phyloP scores from a whole-genome alignment of 2,888 invertebrate genomes.

The Sarcophaga carnaria region DNA sequence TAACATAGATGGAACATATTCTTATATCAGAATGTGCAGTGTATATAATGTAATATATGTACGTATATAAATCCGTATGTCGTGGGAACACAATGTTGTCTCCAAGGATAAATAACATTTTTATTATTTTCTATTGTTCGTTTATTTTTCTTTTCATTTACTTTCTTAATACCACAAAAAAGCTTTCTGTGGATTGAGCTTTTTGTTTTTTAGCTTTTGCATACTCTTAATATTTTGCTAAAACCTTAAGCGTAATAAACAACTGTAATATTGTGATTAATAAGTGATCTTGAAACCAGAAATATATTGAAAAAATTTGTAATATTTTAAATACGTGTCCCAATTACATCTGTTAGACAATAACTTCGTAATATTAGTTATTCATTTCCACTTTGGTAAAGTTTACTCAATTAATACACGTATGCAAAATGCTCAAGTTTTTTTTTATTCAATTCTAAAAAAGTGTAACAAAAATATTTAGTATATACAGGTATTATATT shows the following conservation, averaged over 20 bases:
- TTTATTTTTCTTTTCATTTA: too few relatives aligned
- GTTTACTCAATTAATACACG: constrained; percentile 10
- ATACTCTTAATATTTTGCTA: not conserved
- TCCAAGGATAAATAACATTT: not conserved
- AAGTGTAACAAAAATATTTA: not conserved
- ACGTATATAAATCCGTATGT: too few relatives aligned
- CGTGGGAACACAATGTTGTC: not conserved
- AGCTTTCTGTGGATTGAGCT: too few relatives aligned
- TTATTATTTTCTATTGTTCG: too few relatives aligned
- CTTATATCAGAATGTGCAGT: too few relatives aligned
- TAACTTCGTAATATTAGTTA: not conserved
- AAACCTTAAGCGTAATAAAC: not conserved
- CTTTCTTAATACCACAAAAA: too few relatives aligned
- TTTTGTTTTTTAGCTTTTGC: not conserved
- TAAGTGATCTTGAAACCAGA: constrained; percentile 5
- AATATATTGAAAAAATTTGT: too few relatives aligned
- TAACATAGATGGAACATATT: too few relatives aligned
- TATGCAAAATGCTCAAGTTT: constrained; percentile 18
- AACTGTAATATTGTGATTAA: not conserved
- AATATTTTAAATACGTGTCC: not conserved
- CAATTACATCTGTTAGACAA: constrained; percentile 2
- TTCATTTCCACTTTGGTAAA: not conserved
- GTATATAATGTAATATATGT: too few relatives aligned
- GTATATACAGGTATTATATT: not conserved
- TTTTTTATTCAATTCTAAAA: not conserved